Conservation (phyloP, 1,140 invertebrate species). For the Delia radicum region DNA sequence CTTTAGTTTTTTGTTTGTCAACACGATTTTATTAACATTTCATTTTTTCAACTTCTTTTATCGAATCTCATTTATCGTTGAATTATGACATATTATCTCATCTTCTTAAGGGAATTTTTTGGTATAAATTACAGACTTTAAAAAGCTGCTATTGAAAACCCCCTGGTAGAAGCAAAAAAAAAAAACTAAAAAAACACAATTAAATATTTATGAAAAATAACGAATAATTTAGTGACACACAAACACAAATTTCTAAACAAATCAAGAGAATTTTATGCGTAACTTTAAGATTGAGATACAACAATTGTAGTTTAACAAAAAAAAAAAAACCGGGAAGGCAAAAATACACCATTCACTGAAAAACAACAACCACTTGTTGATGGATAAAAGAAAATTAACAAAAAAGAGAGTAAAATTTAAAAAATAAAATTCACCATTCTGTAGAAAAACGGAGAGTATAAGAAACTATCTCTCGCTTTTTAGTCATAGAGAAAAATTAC, state of each 20-base stretch:
- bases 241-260: neutral
- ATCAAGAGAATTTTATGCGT: no score
- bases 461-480: no score
- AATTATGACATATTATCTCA: no score
- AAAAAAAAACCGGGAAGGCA: neutral
- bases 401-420: neutral
- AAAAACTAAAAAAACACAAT: neutral
- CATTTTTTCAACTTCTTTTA: no score
- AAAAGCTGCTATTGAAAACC: no score
- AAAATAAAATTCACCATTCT: neutral
- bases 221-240: slow-evolving; percentile 8
- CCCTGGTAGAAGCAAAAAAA: neutral
- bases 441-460: no score
- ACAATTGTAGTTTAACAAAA: neutral
- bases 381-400: neutral
- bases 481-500: no score
- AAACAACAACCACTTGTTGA: neutral
- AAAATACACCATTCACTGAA: neutral
- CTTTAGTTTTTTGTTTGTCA: no score
- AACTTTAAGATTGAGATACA: neutral
- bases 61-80: no score
- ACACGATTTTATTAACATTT: no score
- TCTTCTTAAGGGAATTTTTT: no score
- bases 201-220: neutral
- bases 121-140: no score